A percentile compares a stretch with the other conserved stretches of the same genome.
Conservation (phyloP, 2,113 vertebrate species). For the Leucopsar rothschildi region DNA sequence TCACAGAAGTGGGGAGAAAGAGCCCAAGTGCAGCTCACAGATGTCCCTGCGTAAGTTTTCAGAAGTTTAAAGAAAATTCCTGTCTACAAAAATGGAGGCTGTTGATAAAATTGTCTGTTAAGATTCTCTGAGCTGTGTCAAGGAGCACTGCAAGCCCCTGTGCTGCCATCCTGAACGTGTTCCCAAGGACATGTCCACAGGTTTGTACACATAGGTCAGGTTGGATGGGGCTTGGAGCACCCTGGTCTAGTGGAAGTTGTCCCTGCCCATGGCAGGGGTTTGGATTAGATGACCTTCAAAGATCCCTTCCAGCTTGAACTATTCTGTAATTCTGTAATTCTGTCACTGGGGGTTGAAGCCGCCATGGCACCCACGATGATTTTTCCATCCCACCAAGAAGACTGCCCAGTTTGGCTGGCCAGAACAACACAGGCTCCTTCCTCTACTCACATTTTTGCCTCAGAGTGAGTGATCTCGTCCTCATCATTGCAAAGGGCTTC, state of each 20-base stretch:
- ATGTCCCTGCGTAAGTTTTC: not conserved
- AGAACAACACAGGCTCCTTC: not conserved
- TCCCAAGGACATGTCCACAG: not conserved
- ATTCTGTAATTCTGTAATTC: not conserved
- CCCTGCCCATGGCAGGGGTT: not conserved
- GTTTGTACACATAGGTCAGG: fast-evolving
- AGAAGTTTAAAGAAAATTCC: not conserved
- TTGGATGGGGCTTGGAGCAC: not conserved
- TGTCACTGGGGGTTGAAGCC: not conserved
- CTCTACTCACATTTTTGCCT: slow-evolving; percentile 81
- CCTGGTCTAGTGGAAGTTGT: not conserved
- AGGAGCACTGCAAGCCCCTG: not conserved
- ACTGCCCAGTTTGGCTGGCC: not conserved
- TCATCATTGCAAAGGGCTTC: slow-evolving; percentile 13
- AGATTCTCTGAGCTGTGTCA: not conserved
- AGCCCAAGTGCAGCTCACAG: not conserved
- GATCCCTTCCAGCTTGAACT: not conserved
- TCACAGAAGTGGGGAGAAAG: not conserved
- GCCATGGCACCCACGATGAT: fast-evolving
- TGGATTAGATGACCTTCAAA: not conserved
- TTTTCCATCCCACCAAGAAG: not conserved
- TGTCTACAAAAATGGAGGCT: not conserved
- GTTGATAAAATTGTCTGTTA: not conserved
- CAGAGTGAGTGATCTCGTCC: slow-evolving; percentile 56
- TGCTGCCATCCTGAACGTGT: fast-evolving